Conservation (phyloP, 2,888 invertebrate species). For the Phasia obesa region DNA sequence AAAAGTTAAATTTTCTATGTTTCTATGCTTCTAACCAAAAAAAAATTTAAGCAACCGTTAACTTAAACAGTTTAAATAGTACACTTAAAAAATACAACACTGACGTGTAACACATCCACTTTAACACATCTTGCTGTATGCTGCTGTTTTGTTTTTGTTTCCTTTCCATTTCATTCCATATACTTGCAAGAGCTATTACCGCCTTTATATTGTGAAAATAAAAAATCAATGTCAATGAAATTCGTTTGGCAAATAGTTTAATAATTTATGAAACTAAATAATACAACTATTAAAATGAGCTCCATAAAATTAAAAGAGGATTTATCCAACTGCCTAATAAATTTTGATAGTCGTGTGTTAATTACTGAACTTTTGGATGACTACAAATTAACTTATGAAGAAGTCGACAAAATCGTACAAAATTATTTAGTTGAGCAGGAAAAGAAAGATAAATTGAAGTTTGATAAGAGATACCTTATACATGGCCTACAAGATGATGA, state of each 20-base stretch:
- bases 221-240: background rate
- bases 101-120: slow-evolving; percentile 14
- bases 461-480: slow-evolving; percentile 75
- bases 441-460: slow-evolving; percentile 73
- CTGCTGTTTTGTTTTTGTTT: slow-evolving; percentile 33
- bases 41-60: no score
- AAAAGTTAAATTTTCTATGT: no score
- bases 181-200: background rate
- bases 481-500: slow-evolving; percentile 66
- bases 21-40: no score
- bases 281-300: slow-evolving; percentile 55
- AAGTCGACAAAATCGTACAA: slow-evolving; percentile 75
- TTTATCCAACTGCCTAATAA: slow-evolving; percentile 77
- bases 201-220: background rate
- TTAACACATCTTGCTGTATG: background rate
- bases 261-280: background rate
- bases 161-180: slow-evolving; percentile 37
- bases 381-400: slow-evolving; percentile 76
- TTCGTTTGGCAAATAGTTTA: background rate
- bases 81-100: slow-evolving; percentile 34
- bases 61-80: no score
- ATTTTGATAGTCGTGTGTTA: slow-evolving; percentile 78
- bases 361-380: slow-evolving; percentile 79
- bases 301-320: slow-evolving; percentile 74
- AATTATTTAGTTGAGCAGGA: slow-evolving; percentile 76